phyloP scores from a whole-genome alignment of 2,797 vertebrate species.

The Threskiornis aethiopicus region DNA sequence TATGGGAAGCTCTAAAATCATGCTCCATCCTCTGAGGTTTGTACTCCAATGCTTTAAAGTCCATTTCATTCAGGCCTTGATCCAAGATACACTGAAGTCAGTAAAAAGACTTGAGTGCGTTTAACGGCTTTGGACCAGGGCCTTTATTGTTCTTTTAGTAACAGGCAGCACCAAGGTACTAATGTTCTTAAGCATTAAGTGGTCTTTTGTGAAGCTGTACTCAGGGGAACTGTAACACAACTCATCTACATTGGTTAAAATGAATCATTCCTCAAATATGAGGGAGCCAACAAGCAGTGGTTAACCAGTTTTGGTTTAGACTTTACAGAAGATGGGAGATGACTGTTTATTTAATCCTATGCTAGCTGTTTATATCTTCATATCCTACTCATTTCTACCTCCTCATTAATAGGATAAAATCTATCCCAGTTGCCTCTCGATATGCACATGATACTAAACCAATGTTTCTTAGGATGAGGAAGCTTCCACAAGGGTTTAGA shows the following conservation, averaged over 20 bases:
- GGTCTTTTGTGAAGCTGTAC: not conserved
- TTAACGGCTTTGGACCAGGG: conserved; percentile 34
- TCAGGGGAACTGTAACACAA: not conserved
- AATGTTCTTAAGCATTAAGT: conserved; percentile 9
- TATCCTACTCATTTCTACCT: conserved; percentile 6
- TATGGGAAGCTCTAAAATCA: conserved; percentile 31
- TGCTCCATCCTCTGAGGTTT: conserved; percentile 23
- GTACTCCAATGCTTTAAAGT: not conserved
- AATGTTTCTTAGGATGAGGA: not conserved
- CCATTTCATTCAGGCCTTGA: conserved; percentile 32
- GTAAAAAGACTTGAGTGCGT: not conserved
- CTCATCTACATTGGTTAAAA: not conserved
- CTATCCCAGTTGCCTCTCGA: not conserved
- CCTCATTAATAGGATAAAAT: conserved; percentile 24
- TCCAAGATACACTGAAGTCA: conserved; percentile 50
- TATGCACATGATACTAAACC: not conserved
- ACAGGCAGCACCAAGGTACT: not conserved
- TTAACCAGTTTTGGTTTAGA: conserved; percentile 46
- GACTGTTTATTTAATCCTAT: conserved; percentile 48
- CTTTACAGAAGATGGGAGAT: not conserved
- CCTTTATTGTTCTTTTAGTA: conserved; percentile 42
- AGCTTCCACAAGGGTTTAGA: not conserved
- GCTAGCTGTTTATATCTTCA: conserved; percentile 37
- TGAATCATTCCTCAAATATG: not conserved
- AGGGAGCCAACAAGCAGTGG: conserved; percentile 1